Percentiles rank a stretch among this genome's conserved stretches.
Evolutionary conservation across 2,113 vertebrate species (phyloP).

Genomic region (Nanorana parkeri): DNA sequence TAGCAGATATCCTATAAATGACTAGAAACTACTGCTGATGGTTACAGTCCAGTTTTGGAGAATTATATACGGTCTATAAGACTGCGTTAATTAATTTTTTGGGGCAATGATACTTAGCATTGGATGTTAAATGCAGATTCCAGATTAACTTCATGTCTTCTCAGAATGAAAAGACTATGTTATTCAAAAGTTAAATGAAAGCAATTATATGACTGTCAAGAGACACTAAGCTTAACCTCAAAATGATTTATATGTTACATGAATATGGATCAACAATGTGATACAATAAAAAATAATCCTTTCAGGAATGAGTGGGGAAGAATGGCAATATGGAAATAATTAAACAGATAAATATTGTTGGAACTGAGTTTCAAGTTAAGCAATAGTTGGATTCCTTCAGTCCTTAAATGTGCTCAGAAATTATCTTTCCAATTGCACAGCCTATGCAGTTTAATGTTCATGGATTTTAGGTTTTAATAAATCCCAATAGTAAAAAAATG

Average conservation of each 20-base stretch:
- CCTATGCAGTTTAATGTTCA: background rate
- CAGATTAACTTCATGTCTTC: slow-evolving; percentile 4
- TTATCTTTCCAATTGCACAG: background rate
- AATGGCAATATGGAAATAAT: slow-evolving; percentile 35
- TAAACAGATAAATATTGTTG: slow-evolving; percentile 30
- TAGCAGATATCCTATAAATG: no score
- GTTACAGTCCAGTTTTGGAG: no score
- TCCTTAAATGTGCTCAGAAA: background rate
- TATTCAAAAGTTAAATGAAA: background rate
- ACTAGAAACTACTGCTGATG: background rate
- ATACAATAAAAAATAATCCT: background rate
- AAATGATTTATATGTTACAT: slow-evolving; percentile 22
- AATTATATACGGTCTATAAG: no score
- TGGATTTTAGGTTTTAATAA: no score
- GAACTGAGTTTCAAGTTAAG: background rate
- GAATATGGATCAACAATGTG: slow-evolving; percentile 8
- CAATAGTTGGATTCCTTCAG: background rate
- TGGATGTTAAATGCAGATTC: background rate
- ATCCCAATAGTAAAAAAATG: no score
- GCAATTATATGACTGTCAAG: background rate
- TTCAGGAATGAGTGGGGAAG: background rate
- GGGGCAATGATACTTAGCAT: no score
- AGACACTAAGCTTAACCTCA: background rate
- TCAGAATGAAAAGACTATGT: slow-evolving; percentile 7
- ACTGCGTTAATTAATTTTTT: no score